Base-by-base conservation (phyloP, 2,888 invertebrate genomes). In the Protonemura montana region DNA sequence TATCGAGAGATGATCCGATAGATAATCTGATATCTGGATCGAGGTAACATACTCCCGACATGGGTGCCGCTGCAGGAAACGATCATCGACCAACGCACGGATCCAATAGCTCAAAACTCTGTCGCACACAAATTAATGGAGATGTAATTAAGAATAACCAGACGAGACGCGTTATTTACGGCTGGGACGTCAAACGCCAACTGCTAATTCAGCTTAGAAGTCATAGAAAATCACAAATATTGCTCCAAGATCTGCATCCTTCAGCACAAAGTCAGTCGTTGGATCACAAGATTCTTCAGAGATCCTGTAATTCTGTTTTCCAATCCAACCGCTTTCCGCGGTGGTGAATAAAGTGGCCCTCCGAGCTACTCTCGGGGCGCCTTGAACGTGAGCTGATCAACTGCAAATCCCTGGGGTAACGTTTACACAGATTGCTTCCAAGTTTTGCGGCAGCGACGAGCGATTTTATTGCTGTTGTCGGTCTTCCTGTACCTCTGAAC, bases 361-460 rank as follows among this genome's bases (percentile, higher is more conserved):
- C 16, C 16, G 16, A 21, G 21, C 59, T 10, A 10, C 59, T 10
- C 59, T 21, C 2, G 6, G 59, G 59, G 59, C 59, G 59, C 13
- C 13, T 21, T 21, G 59, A 13, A 1, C 59, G 59, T 21, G 59
- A 59, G 59, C 16, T 59, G 59, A 59, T 59, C 59, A 59, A 59
- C 59, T 10, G 59, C 13, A 27, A n/a, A 30, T 82, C 82, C 82
- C 41, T n/a, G 82, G 82, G 82, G 82, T 7, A 35, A 82, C 25
- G 42, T 82, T 41, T n/a, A 21, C 82, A 7, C 35, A 82, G 82
- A 82, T 82, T 82, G 41, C 82, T 41, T 82, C 41, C 59, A 59
- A 59, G 59, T 59, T 41, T 77, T 78, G 78, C 82, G 7, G 41
- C 30, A 21, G 59, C 59, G 59, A 10, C 16, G 59, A 3, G 59